Conservation (phyloP, 2,113 vertebrate species). For the Eulemur rufifrons region DNA sequence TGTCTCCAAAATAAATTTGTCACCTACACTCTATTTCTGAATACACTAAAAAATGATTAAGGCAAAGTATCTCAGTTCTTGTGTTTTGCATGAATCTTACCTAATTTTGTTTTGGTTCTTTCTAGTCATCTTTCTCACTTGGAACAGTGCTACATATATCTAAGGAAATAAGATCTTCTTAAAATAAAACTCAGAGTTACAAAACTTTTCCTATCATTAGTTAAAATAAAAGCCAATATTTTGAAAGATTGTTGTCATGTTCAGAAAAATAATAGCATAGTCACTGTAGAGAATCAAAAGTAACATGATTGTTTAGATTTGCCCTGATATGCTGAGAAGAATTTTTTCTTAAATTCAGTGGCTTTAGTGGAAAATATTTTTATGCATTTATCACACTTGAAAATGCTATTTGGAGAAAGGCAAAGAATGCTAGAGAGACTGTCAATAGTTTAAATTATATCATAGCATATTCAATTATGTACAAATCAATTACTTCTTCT, state of each 20-base stretch:
- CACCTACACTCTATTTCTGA: conserved; percentile 49
- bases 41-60: conserved; percentile 50
- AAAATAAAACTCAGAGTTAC: conserved; percentile 40
- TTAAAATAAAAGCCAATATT: conserved; percentile 34
- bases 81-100: conserved; percentile 20
- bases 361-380: background rate
- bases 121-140: background rate
- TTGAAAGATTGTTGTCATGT: conserved; percentile 3
- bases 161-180: background rate
- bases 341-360: background rate
- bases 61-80: background rate
- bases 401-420: background rate
- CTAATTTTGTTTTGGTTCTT: background rate
- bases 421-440: background rate
- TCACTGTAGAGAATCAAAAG: background rate
- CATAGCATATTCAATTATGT: background rate
- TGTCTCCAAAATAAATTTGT: conserved; percentile 42
- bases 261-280: background rate
- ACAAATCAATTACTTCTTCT: background rate
- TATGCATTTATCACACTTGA: background rate
- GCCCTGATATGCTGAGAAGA: background rate
- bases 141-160: background rate
- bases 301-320: background rate
- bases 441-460: background rate
- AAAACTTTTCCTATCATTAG: background rate